Evolutionary conservation across 2,113 vertebrate genomes (phyloP), one percentile per base, ranked within the genome.

Genomic region (Columba livia): DNA sequence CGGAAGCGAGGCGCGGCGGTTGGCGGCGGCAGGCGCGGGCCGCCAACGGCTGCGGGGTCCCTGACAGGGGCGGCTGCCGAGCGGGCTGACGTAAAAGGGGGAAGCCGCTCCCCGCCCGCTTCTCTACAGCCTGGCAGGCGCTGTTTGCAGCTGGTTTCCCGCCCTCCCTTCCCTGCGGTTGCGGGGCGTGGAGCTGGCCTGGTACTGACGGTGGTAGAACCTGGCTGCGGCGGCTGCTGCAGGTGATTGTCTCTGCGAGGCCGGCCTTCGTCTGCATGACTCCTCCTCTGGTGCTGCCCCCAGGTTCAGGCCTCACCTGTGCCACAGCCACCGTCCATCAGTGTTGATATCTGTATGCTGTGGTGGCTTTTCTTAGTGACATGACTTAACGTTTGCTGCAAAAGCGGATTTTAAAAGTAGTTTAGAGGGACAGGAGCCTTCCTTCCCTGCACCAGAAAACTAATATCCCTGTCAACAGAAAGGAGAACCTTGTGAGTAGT

Each of bases 281-380:
- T 50, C 16, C n/a, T 42, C 28, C 44, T 42, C 48, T 15, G 19
- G 36, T 17, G 54, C 40, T 50, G 53, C 24, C 47, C 29, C 34
- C 57, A 1, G 21, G 32, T 24, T 13, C n/a, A 5, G 34, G 38
- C 44, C 15, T 5, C 12, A 2, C 29, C 5, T 9, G 50, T 36
- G 66, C 20, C 56, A 3, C 26, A 25, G 34, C 5, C 10, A 0
- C 4, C 4, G 26, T 53, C 38, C 36, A 1, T 17, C 54, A 1
- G 24, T 38, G 0, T 6, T 12, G 28, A 2, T 20, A 4, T 0
- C 9, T 4, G 0, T 36, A 65, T 23, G 51, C 34, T 3, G 38
- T 2, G 2, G 17, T 50, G 57, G 10, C 36, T 32, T 14, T 4
- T 17, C 23, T 17, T 32, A 23, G 19, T 9, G 21, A 1, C 10